Base-by-base conservation (phyloP, 2,888 invertebrate species). In the Dicyrtoma fusca region DNA sequence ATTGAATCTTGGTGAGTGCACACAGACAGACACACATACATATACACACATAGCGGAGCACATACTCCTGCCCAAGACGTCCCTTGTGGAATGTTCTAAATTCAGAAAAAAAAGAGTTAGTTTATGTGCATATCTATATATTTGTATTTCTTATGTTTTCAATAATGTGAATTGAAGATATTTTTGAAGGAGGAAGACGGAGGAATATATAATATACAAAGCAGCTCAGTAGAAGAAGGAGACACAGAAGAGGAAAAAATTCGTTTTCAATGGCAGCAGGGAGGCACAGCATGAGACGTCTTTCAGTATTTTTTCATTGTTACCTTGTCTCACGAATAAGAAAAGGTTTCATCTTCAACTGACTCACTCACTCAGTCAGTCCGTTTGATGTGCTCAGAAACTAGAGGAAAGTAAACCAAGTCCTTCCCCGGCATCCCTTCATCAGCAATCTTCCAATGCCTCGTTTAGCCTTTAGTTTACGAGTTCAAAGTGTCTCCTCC, bases 181-280 rank as follows among this genome's bases (percentile, higher is more conserved):
- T 25, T 68, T 65, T 53, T 19, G 59, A 26, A n/a, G 17, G 59
- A 59, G 59, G n/a, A 25, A 57, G 57, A 57, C 57, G 53, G 53
- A 53, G 21, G 53, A 53, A 53, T 53, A 53, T 53, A 53, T 53
- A 21, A 53, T 53, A 21, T 53, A 53, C 21, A 53, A 53, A 53
- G 53, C 53, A 53, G 53, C 19, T 26, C 19, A 61, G 44, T 19
- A 10, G 19, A 44, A 14, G 61, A 51, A 51, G 64, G 26, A 66
- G 66, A 66, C 5, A 34, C 13, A 55, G 66, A 68, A 55, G 44
- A 55, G 65, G 73, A 78, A 79, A 78, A 80, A 79, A 80, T 77
- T 80, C 80, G 78, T 80, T 80, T 80, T 80, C 78, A 79, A 79
- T 80, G 79, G 79, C 80, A 80, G 80, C 80, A 77, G 80, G 80